phyloP scores from a whole-genome alignment of 2,113 vertebrate species.

The Urocolius indicus region DNA sequence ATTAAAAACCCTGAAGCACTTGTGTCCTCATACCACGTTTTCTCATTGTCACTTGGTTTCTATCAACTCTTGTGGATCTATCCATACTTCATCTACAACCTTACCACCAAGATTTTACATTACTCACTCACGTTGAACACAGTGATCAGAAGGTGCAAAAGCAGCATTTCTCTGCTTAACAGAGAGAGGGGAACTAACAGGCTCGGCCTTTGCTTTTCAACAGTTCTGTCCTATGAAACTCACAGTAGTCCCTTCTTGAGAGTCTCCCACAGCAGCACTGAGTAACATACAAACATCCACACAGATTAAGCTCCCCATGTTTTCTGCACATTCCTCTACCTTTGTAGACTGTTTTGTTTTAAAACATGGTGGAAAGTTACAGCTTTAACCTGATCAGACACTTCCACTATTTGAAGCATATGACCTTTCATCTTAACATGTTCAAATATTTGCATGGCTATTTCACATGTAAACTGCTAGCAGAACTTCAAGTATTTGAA shows the following conservation, averaged over 20 bases:
- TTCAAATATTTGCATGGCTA: conserved; percentile 52
- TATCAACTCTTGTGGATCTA: background rate
- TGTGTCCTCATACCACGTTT: background rate
- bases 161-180: background rate
- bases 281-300: background rate
- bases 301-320: background rate
- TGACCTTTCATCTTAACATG: conserved; percentile 34
- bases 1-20: background rate
- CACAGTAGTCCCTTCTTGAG: background rate
- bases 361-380: conserved; percentile 20
- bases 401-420: background rate
- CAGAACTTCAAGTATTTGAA: conserved; percentile 30
- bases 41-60: background rate
- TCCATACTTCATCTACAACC: background rate
- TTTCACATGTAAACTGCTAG: conserved; percentile 32
- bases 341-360: background rate
- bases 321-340: background rate
- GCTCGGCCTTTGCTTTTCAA: background rate
- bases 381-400: conserved; percentile 19
- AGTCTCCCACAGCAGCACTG: background rate
- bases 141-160: background rate
- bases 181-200: rapidly evolving
- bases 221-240: background rate
- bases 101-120: background rate
- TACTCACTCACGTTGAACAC: background rate